Conservation (phyloP, 2,888 invertebrate genomes). For the Odontocerum albicorne region DNA sequence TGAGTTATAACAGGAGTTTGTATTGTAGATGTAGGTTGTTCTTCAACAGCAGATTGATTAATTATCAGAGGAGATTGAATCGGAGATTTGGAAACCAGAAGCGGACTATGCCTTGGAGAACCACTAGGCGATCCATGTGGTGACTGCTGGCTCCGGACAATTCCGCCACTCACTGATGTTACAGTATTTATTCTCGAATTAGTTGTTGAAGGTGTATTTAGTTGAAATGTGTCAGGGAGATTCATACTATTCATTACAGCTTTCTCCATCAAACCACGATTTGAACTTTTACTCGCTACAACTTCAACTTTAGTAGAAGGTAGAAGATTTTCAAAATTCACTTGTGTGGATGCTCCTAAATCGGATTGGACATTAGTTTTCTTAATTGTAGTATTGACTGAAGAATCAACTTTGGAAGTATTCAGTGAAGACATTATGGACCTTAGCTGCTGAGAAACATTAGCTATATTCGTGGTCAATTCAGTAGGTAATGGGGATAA, state of each 20-base stretch:
- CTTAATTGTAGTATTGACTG: slow-evolving; percentile 50
- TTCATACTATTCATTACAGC: slow-evolving; percentile 34
- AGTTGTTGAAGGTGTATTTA: slow-evolving; percentile 6
- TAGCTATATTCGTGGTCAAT: slow-evolving; percentile 70
- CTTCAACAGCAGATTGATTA: slow-evolving; percentile 46
- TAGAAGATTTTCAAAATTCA: slow-evolving; percentile 55
- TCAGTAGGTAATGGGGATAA: slow-evolving; percentile 71
- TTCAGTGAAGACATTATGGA: slow-evolving; percentile 68
- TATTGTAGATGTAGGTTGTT: slow-evolving; percentile 41
- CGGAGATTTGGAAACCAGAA: slow-evolving; percentile 49
- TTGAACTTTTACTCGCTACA: slow-evolving; percentile 39
- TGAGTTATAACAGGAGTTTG: slow-evolving; percentile 44
- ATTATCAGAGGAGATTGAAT: slow-evolving; percentile 48
- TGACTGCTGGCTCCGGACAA: slow-evolving; percentile 22
- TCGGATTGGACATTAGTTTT: slow-evolving; percentile 46
- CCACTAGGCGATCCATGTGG: slow-evolving; percentile 46
- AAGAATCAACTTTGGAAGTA: slow-evolving; percentile 55
- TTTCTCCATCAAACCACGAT: slow-evolving; percentile 40
- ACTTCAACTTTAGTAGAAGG: slow-evolving; percentile 58
- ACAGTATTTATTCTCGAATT: slow-evolving; percentile 3
- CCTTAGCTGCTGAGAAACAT: slow-evolving; percentile 68
- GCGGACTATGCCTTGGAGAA: slow-evolving; percentile 49
- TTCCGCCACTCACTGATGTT: slow-evolving; percentile 5
- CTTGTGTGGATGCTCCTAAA: slow-evolving; percentile 51
- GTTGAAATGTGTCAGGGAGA: slow-evolving; percentile 17